Conservation (phyloP, 2,113 vertebrate genomes). For the Baryphthengus martii region DNA sequence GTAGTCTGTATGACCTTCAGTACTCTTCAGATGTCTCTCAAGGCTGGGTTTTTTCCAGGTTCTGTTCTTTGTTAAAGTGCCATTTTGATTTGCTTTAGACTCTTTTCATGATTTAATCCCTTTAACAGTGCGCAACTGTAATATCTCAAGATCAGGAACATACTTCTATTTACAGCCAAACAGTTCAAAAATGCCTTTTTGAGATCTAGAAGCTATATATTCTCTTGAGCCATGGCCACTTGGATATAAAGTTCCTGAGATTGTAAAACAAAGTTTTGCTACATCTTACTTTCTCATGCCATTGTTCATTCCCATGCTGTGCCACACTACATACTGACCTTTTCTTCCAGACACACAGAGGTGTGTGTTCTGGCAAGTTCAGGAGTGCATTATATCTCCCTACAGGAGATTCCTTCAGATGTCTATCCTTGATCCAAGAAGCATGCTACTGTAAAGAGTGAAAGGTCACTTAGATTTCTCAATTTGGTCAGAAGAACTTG, state of each 20-base stretch:
- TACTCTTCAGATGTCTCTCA: not conserved
- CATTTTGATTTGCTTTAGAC: slow-evolving; percentile 8
- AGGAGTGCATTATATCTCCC: not conserved
- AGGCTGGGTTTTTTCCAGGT: not conserved
- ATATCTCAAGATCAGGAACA: not conserved
- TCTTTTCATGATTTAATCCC: not conserved
- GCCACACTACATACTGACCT: not conserved
- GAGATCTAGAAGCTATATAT: not conserved
- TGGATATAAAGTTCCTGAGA: not conserved
- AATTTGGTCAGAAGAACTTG: not conserved
- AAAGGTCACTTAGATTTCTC: slow-evolving; percentile 2
- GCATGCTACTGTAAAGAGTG: not conserved
- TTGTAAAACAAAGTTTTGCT: not conserved
- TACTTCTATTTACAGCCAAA: slow-evolving; percentile 3
- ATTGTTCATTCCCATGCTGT: not conserved
- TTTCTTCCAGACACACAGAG: not conserved
- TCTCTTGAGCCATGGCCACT: not conserved
- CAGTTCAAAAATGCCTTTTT: not conserved
- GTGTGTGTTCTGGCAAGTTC: not conserved
- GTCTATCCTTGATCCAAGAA: not conserved
- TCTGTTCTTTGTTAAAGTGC: not conserved
- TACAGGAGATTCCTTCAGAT: not conserved
- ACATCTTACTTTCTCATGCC: not conserved
- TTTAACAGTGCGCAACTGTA: not conserved
- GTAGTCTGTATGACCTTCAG: not conserved